Base-by-base conservation (phyloP, 2,113 vertebrate species). In the Pardalotus punctatus region DNA sequence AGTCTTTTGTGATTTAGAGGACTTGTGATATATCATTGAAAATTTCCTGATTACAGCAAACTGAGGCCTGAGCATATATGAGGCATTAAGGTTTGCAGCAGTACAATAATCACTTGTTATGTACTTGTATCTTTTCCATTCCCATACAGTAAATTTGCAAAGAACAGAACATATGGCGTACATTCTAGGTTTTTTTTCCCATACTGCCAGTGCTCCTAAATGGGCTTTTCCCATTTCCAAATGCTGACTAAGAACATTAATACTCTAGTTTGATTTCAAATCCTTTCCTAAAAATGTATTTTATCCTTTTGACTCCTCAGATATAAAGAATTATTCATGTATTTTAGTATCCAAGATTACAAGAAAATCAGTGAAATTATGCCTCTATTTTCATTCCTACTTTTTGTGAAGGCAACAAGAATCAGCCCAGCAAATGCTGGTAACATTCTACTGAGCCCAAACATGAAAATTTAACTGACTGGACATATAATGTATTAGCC, bases 1-100 rank as follows among this genome's bases (percentile, higher is more conserved):
- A 85, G 15, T 76, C 24, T 31, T 78, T 74, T 84, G 27, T 64
- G 86, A 89, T 77, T 95, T 86, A 96, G 76, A 85, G 43, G 51
- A 95, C 92, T 97, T 97, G 36, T 69, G 64, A 56, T 58, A 31
- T 86, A 93, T 97, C 94, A 95, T 86, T 95, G 89, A 94, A 82
- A 97, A 50, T 47, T 89, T 95, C 79, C 81, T 83, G 66, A 90
- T 97, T 89, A 88, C n/a, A 45, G 45, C 94, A 97, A 93, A 85
- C 20, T 74, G 76, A 64, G 33, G 71, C 28, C 73, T 57, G 60
- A 97, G 80, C 78, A 90, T 92, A 86, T 81, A 51, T 50, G 69
- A 93, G 69, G 77, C 72, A 81, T 81, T 97, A 96, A 88, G 84
- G 76, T 92, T 96, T 95, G 45, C 81, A 91, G 71, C 31, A 27